Conservation (phyloP, 2,113 vertebrate species). For the Willisornis vidua region DNA sequence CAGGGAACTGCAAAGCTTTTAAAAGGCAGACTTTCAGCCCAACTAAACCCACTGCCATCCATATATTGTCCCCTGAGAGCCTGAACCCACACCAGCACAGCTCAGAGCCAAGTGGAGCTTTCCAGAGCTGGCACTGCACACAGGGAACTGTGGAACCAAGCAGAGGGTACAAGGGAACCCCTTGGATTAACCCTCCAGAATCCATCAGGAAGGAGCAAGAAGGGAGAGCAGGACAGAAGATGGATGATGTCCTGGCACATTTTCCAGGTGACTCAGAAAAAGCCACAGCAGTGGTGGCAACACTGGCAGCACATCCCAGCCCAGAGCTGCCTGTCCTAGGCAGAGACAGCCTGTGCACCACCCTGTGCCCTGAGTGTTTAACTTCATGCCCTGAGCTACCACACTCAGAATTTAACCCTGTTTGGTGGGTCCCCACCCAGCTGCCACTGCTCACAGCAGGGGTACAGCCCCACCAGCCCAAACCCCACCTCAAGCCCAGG, state of each 20-base stretch:
- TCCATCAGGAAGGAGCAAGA: not conserved
- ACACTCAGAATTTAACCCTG: not conserved
- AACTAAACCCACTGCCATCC: not conserved
- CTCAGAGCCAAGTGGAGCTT: not conserved
- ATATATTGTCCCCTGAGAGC: not conserved
- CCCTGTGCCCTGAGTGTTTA: not conserved
- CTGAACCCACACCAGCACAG: not conserved
- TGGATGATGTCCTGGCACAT: not conserved
- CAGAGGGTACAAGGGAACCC: not conserved
- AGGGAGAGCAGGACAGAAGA: not conserved
- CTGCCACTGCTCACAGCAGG: not conserved
- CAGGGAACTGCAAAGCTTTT: not conserved
- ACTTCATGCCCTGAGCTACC: not conserved
- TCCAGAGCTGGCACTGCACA: not conserved
- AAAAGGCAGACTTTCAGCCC: not conserved
- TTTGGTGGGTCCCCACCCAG: not conserved
- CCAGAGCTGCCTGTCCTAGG: not conserved
- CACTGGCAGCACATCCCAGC: rapidly evolving
- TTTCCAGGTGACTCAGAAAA: not conserved
- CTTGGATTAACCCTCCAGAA: not conserved
- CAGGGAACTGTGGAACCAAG: not conserved
- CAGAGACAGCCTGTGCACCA: not conserved
- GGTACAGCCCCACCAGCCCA: not conserved
- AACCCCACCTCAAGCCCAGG: not conserved
- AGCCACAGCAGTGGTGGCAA: not conserved